Percentiles rank a stretch among this genome's conserved stretches.
phyloP scores from a whole-genome alignment of 1,140 invertebrate genomes.

The Drosophila tsacasi region DNA sequence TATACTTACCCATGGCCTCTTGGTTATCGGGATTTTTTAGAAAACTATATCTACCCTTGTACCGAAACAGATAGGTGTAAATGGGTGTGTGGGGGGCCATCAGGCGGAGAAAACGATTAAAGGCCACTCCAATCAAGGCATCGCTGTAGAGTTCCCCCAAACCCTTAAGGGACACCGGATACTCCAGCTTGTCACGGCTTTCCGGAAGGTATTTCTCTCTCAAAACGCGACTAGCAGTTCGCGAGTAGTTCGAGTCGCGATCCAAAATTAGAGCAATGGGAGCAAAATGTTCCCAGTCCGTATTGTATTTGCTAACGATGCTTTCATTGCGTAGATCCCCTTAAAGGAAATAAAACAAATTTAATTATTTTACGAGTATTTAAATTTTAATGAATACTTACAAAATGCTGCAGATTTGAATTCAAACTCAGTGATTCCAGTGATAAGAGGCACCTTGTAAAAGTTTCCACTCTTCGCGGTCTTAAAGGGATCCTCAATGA shows the following conservation, averaged over 20 bases:
- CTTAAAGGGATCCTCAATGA: slow-evolving; percentile 87
- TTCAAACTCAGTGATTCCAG: slow-evolving; percentile 89
- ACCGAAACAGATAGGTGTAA: slow-evolving; percentile 87
- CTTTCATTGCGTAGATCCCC: slow-evolving; percentile 62
- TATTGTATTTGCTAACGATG: slow-evolving; percentile 75
- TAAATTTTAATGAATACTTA: slow-evolving; percentile 43
- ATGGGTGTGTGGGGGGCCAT: slow-evolving; percentile 85
- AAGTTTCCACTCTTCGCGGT: slow-evolving; percentile 87
- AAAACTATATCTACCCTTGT: slow-evolving; percentile 87
- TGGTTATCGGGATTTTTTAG: slow-evolving; percentile 84
- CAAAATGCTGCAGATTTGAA: slow-evolving; percentile 86
- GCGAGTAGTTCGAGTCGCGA: slow-evolving; percentile 85
- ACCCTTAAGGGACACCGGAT: slow-evolving; percentile 51
- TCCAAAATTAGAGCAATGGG: slow-evolving; percentile 87
- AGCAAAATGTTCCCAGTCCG: slow-evolving; percentile 86
- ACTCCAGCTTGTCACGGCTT: slow-evolving; percentile 21
- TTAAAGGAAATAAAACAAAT: background rate
- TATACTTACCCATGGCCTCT: slow-evolving; percentile 82
- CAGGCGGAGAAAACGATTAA: slow-evolving; percentile 86
- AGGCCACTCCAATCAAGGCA: slow-evolving; percentile 85
- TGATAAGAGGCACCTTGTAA: slow-evolving; percentile 89
- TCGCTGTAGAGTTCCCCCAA: slow-evolving; percentile 86
- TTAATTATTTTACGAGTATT: background rate
- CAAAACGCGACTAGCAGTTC: slow-evolving; percentile 71
- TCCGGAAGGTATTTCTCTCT: slow-evolving; percentile 59